These are phyloP conservation scores for Poeciliopsis retropinna DNA, from an alignment of 2,113 vertebrate species.

Conservation along the genomic window DNA sequence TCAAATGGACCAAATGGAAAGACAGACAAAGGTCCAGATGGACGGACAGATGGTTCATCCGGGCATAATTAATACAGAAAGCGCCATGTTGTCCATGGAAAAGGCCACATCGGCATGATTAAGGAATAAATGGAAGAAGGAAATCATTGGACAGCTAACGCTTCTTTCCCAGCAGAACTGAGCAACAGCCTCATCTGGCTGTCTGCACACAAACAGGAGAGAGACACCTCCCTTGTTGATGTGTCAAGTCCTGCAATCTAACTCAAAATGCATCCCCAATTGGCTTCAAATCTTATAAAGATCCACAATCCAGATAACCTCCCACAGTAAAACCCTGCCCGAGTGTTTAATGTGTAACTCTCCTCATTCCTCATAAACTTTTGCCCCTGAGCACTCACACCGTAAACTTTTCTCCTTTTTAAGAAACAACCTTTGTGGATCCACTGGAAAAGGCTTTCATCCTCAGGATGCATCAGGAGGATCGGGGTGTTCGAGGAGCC, in stretches of 20 bases:
- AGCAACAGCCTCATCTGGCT: neutral
- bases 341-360: conserved; percentile 26
- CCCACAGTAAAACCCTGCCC: neutral
- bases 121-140: neutral
- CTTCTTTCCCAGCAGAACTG: neutral
- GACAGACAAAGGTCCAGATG: conserved; percentile 58
- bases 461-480: neutral
- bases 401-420: conserved; percentile 5
- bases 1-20: conserved; percentile 29
- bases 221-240: neutral
- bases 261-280: conserved; percentile 27
- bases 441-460: neutral
- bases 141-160: neutral
- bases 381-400: conserved; percentile 21
- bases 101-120: neutral
- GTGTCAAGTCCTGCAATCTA: neutral
- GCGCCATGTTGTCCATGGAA: neutral
- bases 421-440: neutral
- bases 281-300: conserved; percentile 1
- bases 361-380: conserved; percentile 7
- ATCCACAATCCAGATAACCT: conserved; percentile 18
- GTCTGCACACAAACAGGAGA: neutral
- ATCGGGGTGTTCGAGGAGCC: conserved; percentile 3
- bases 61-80: conserved; percentile 39
- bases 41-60: conserved; percentile 68